These are phyloP conservation scores for Drosophila rubida DNA, from an alignment of 2,888 invertebrate species.

Conservation along the genomic window DNA sequence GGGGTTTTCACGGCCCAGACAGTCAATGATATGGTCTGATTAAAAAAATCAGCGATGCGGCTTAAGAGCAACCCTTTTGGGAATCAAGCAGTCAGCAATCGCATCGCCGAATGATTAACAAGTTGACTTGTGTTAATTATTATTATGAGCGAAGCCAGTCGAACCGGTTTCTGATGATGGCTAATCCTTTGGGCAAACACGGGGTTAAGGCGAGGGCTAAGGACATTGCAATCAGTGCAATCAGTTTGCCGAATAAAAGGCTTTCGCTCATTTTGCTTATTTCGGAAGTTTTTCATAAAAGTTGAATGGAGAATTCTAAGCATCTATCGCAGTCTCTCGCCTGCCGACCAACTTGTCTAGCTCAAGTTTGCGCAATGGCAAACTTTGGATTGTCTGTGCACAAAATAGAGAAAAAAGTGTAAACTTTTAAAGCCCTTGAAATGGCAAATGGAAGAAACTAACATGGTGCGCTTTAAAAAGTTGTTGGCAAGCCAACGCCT, in stretches of 20 bases:
- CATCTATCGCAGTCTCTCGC: not conserved
- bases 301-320: conserved; percentile 20
- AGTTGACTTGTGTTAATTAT: conserved; percentile 79
- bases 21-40: conserved; percentile 74
- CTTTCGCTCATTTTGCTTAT: conserved; percentile 20
- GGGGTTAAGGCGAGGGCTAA: conserved; percentile 5
- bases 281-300: conserved; percentile 23
- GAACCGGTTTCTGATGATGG: conserved; percentile 59
- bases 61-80: conserved; percentile 70
- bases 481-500: conserved; percentile 22
- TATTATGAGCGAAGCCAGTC: conserved; percentile 26
- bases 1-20: conserved; percentile 21
- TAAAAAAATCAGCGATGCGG: conserved; percentile 73
- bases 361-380: conserved; percentile 19
- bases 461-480: conserved; percentile 37
- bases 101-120: conserved; percentile 79
- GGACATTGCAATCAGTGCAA: conserved; percentile 45
- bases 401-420: not conserved
- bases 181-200: conserved; percentile 68
- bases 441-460: conserved; percentile 40
- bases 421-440: conserved; percentile 53
- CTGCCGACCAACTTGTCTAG: conserved; percentile 24
- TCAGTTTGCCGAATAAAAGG: conserved; percentile 26
- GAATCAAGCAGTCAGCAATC: conserved; percentile 59
- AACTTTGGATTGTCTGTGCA: conserved; percentile 24